Percentiles rank a stretch among this genome's conserved stretches.
Evolutionary conservation across 2,113 vertebrate genomes (phyloP).

Genomic region (Antidorcas marsupialis): DNA sequence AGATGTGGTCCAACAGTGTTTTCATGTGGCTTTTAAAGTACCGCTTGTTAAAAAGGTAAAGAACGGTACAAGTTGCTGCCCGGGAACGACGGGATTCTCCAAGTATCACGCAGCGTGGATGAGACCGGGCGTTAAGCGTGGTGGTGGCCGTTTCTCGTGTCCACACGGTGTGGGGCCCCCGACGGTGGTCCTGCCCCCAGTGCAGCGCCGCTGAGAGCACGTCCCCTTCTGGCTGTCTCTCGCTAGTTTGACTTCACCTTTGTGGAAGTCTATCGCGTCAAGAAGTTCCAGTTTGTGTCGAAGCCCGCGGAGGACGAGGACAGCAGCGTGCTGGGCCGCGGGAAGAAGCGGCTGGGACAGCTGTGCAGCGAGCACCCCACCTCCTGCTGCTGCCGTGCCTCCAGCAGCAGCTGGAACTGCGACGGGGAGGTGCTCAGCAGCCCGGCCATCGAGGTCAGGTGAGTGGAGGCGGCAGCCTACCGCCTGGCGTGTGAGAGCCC

Average conservation of each 20-base stretch:
- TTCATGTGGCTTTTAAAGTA: not conserved
- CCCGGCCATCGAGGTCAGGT: slow-evolving; percentile 90
- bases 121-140: not conserved
- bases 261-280: slow-evolving; percentile 92
- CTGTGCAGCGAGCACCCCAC: slow-evolving; percentile 83
- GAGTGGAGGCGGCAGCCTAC: not conserved
- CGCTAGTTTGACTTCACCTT: slow-evolving; percentile 93
- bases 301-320: slow-evolving; percentile 75
- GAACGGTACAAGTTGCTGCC: rapidly evolving
- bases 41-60: not conserved
- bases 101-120: rapidly evolving
- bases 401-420: slow-evolving; percentile 91
- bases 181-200: rapidly evolving
- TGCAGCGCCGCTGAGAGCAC: rapidly evolving
- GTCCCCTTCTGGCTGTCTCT: not conserved
- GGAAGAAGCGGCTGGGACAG: slow-evolving; percentile 79
- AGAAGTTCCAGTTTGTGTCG: slow-evolving; percentile 87
- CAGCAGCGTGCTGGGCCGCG: slow-evolving; percentile 71
- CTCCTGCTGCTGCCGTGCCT: slow-evolving; percentile 75
- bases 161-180: not conserved
- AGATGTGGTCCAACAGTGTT: not conserved
- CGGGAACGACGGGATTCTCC: rapidly evolving
- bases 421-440: slow-evolving; percentile 92
- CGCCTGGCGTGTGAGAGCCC: rapidly evolving
- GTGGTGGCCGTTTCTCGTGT: not conserved